Evolutionary conservation across 2,113 vertebrate genomes (phyloP).

Genomic region (Macaca fascicularis): T2T-MFA8v1.1 NC_088388.1:31003501-31004000

Average conservation of each 20-base stretch:
- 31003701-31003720: not conserved
- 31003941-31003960: not conserved
- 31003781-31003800: not conserved
- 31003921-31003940: not conserved
- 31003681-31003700: not conserved
- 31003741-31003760: not conserved
- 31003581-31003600: not conserved
- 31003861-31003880: fast-evolving
- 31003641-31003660: constrained; percentile 1
- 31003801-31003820: not conserved
- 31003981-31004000: not conserved
- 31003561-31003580: not conserved
- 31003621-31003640: not conserved
- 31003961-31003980: not conserved
- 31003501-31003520: not conserved
- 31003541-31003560: not conserved
- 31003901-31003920: not conserved
- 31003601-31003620: not conserved
- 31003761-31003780: not conserved
- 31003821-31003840: not conserved
- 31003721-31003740: not conserved
- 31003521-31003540: not conserved
- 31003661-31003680: not conserved
- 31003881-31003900: not conserved
- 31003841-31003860: not conserved